Conservation (phyloP, 2,888 invertebrate species). For the Cybosia mesomella region DNA sequence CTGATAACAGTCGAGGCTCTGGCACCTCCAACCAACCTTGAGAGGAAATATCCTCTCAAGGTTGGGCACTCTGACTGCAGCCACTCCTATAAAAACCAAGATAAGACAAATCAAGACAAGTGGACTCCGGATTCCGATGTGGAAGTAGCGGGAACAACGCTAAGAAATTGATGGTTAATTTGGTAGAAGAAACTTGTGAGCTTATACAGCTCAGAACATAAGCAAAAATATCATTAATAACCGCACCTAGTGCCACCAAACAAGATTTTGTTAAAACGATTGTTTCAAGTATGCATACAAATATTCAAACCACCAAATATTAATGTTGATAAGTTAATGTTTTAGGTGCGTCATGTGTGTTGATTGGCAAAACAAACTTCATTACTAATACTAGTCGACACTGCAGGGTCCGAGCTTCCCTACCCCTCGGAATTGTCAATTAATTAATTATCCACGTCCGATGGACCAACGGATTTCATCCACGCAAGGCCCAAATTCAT, state of each 20-base stretch:
- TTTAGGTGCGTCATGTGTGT: constrained; percentile 61
- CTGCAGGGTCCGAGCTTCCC: constrained; percentile 20
- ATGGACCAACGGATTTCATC: constrained; percentile 57
- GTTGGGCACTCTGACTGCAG: too few species aligned
- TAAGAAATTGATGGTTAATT: background rate
- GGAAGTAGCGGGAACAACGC: too few species aligned
- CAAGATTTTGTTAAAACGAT: constrained; percentile 28
- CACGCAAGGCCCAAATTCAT: constrained; percentile 68
- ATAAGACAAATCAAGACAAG: too few species aligned
- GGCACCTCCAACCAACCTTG: too few species aligned
- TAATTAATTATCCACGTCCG: constrained; percentile 79
- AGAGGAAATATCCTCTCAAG: too few species aligned
- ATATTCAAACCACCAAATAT: constrained; percentile 48
- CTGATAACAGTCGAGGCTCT: too few species aligned
- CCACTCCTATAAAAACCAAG: too few species aligned
- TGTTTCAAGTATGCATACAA: constrained; percentile 34
- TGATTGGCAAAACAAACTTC: constrained; percentile 69
- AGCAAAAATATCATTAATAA: background rate
- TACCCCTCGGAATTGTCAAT: constrained; percentile 70
- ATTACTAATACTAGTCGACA: constrained; percentile 36
- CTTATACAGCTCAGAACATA: background rate
- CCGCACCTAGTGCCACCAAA: too few species aligned
- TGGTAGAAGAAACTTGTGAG: background rate
- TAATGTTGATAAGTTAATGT: constrained; percentile 52
- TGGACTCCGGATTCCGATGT: too few species aligned